phyloP scores from a whole-genome alignment of 2,113 vertebrate genomes.

The Eonycteris spelaea region DNA sequence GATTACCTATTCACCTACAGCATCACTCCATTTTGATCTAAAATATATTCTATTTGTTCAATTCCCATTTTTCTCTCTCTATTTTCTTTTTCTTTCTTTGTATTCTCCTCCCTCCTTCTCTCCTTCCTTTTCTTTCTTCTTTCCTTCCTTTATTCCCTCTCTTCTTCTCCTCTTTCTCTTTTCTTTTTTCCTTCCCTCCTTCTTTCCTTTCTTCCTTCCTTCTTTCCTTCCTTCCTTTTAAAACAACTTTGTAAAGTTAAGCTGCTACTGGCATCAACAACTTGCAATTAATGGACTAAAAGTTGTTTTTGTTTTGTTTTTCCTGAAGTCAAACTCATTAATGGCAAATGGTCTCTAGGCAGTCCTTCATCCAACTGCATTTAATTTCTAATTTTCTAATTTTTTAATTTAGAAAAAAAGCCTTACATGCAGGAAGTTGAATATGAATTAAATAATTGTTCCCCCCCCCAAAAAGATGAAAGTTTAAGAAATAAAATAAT shows the following conservation, averaged over 20 bases:
- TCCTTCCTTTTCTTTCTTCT: not conserved
- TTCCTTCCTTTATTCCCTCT: not conserved
- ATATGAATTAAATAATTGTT: not conserved
- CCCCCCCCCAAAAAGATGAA: not conserved
- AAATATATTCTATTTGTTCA: not conserved
- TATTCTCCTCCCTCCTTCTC: too few relatives aligned
- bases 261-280: not conserved
- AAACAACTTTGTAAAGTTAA: not conserved
- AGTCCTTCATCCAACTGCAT: not conserved
- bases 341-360: not conserved
- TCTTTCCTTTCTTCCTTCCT: not conserved
- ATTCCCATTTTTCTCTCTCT: not conserved
- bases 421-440: not conserved
- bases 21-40: not conserved
- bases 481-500: not conserved
- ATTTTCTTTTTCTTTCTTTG: not conserved
- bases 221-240: not conserved
- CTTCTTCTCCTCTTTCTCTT: not conserved
- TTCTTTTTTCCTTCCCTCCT: not conserved
- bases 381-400: slow-evolving; percentile 20
- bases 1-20: accelerated
- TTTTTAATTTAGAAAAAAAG: slow-evolving; percentile 33
- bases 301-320: slow-evolving; percentile 44
- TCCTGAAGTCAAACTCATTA: slow-evolving; percentile 38
- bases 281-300: slow-evolving; percentile 4